Percentiles rank a stretch among this genome's conserved stretches.
Conservation (phyloP, 2,797 vertebrate genomes). For the Acanthurus leucopareius region DNA sequence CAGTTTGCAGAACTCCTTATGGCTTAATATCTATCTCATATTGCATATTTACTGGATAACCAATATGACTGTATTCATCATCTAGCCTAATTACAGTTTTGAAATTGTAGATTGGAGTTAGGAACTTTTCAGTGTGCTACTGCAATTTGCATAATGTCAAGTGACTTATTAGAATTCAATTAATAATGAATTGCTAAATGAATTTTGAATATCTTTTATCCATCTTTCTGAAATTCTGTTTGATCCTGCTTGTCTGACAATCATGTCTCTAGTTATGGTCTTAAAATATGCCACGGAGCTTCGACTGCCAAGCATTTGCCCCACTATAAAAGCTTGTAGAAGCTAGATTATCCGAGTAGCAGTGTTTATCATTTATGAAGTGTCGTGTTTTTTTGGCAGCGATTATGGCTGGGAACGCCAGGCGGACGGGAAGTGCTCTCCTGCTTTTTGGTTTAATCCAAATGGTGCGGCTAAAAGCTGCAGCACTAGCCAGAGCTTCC, state of each 20-base stretch:
- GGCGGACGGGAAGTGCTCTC: slow-evolving; percentile 90
- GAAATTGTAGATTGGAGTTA: slow-evolving; percentile 67
- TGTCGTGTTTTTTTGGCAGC: slow-evolving; percentile 80
- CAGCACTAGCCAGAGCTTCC: slow-evolving; percentile 91
- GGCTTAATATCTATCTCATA: slow-evolving; percentile 49
- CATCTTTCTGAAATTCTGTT: slow-evolving; percentile 79
- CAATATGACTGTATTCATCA: slow-evolving; percentile 54
- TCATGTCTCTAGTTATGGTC: slow-evolving; percentile 73
- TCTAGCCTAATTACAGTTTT: slow-evolving; percentile 71
- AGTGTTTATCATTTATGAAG: slow-evolving; percentile 72
- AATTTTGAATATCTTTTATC: slow-evolving; percentile 83
- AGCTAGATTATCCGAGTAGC: slow-evolving; percentile 60
- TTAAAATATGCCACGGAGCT: slow-evolving; percentile 69
- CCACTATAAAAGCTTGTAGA: slow-evolving; percentile 63
- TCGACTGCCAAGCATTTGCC: slow-evolving; percentile 51
- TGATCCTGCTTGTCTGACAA: slow-evolving; percentile 83
- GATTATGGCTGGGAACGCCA: slow-evolving; percentile 96
- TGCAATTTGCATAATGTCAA: slow-evolving; percentile 81
- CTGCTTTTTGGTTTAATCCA: slow-evolving; percentile 96
- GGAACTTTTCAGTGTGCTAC: slow-evolving; percentile 62
- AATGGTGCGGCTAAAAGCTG: slow-evolving; percentile 90
- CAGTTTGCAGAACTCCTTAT: slow-evolving; percentile 52
- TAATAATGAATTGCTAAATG: slow-evolving; percentile 84
- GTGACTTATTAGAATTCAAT: slow-evolving; percentile 85
- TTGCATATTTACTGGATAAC: slow-evolving; percentile 53